Base-by-base conservation (phyloP, 2,113 vertebrate species). In the Platanista minor region DNA sequence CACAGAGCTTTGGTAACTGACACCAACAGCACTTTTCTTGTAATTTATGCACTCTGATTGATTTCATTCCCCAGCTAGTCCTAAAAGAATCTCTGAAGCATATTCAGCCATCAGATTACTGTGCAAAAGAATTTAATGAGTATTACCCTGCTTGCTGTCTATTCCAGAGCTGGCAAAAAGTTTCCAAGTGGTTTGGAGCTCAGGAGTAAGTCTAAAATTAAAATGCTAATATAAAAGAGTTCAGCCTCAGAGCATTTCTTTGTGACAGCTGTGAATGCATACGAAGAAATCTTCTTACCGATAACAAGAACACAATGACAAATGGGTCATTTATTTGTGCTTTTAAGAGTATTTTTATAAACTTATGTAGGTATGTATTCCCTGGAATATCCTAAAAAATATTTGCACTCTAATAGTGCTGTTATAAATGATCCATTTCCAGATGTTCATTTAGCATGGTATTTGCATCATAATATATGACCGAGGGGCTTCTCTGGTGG, bases 1-100 rank as follows among this genome's bases (percentile, higher is more conserved):
- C 31, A n/a, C 97, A 97, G 97, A 98, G 98, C 95, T 98, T 98
- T 96, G 97, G 98, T 98, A 98, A 99, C 98, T 98, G 98, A 98
- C 97, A 98, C 97, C 96, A 98, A 98, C 98, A 98, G 98, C n/a
- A 64, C 92, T 98, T 98, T 98, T 92, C 91, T 96, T 98, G 98
- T 98, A 98, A 98, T 85, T 97, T 97, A 97, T 89, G 95, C 92
- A 94, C 97, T 95, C 92, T 98, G 98, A 98, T 98, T 98, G 98
- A 98, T 98, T 99, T 98, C 1, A 85, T 97, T 98, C 98, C 96
- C 97, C 90, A 97, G 97, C 97, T 97, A 98, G 98, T 96, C 96
- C 97, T 98, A 94, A 97, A 97, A 97, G 98, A 97, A 97, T 95
- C 96, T 97, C 97, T 96, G 97, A 97, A 98, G 98, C 94, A 83